Conservation (phyloP, 2,113 vertebrate species). For the Urocolius indicus region DNA sequence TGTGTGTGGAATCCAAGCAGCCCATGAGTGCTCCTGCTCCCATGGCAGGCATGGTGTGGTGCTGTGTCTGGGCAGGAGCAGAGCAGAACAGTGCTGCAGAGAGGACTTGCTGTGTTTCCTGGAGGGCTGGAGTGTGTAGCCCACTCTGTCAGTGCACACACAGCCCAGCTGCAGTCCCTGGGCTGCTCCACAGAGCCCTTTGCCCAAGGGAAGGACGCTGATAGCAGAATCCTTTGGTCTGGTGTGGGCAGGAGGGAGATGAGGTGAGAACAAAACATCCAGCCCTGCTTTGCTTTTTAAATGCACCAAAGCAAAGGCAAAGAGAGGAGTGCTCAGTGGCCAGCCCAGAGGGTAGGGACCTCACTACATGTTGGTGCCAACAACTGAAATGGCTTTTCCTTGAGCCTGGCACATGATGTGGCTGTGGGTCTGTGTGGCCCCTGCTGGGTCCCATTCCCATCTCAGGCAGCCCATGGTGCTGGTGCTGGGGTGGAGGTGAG, state of each 20-base stretch:
- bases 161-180: fast-evolving
- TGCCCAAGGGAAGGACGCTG: neutral
- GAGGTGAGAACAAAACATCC: neutral
- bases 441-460: fast-evolving
- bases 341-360: neutral
- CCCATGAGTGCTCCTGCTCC: neutral
- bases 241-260: neutral
- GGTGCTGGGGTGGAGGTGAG: neutral
- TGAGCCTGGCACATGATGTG: fast-evolving
- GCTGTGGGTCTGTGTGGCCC: neutral
- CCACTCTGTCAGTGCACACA: neutral
- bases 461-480: neutral
- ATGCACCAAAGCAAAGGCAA: neutral
- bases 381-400: neutral
- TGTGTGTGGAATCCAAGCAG: neutral
- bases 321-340: neutral
- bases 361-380: neutral
- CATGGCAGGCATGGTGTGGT: neutral
- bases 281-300: neutral
- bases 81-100: neutral
- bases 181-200: neutral
- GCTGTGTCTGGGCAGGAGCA: neutral
- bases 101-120: fast-evolving
- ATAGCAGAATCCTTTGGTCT: neutral
- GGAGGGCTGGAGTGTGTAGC: neutral